phyloP scores from a whole-genome alignment of 2,888 invertebrate species.

The Drosophila seclusa region DNA sequence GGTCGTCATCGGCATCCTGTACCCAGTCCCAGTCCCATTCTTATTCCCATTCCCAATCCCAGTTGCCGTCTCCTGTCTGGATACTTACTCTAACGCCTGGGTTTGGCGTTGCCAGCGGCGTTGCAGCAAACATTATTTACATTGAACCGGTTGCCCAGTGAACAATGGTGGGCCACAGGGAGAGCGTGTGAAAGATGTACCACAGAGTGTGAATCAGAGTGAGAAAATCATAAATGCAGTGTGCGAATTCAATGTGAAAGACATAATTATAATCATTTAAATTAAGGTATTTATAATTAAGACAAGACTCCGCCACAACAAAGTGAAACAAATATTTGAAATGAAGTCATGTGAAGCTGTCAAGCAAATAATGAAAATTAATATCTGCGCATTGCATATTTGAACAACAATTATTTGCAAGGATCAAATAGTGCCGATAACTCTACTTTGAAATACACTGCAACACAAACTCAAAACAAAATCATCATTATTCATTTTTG shows the following conservation, averaged over 20 bases:
- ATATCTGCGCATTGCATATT: not conserved
- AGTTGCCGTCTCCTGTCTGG: conserved; percentile 33
- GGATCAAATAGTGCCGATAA: not conserved
- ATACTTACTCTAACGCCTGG: conserved; percentile 36
- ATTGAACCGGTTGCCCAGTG: conserved; percentile 71
- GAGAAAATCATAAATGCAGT: conserved; percentile 22
- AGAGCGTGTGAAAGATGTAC: conserved; percentile 20
- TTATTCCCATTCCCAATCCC: conserved; percentile 15
- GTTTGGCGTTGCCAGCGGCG: conserved; percentile 63
- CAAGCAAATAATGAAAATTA: not conserved
- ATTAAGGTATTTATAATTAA: conserved; percentile 6
- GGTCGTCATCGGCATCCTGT: conserved; percentile 53
- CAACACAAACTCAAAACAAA: not conserved
- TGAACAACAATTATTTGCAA: not conserved
- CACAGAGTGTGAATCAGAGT: conserved; percentile 35
- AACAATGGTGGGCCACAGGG: conserved; percentile 52
- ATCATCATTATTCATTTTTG: not conserved
- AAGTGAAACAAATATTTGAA: not conserved
- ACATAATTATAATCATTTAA: conserved; percentile 6
- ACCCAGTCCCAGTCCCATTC: conserved; percentile 9
- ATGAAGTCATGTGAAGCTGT: not conserved
- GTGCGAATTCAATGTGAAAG: not conserved
- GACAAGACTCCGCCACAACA: not conserved
- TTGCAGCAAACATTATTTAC: conserved; percentile 65
- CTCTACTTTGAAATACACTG: not conserved